Evolutionary conservation across 2,113 vertebrate species (phyloP), one percentile per base, ranked within the genome.

Genomic region (Rhodinocichla rosea): DNA sequence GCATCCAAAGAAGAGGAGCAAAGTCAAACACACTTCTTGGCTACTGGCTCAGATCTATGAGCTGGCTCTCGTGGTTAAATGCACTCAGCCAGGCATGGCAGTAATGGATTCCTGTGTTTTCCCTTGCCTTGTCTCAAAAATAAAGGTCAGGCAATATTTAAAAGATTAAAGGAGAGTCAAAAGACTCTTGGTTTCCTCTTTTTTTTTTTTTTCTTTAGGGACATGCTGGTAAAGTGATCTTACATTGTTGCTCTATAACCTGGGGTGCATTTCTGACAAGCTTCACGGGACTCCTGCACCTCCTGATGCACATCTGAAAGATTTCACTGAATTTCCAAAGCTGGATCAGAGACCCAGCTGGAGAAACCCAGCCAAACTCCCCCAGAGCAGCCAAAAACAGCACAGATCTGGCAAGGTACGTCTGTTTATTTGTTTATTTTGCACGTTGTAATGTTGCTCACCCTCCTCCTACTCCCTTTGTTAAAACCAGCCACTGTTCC

Each of bases 371-470:
- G 23, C 62, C 52, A 49, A 75, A 62, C 33, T 53, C 42, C 71
- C 26, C 7, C 37, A 10, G 24, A 55, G 35, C 85, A 78, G 56
- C 73, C 1, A 3, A 75, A 59, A 67, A 13, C 77, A 52, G 45
- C 53, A 7, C 21, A 35, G 28, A 53, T 22, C 42, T 50, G 74
- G 50, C 59, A 64, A 50, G 77, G 68, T 69, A 47, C 1, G 0
- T 23, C 71, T 88, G 32, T 37, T 71, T 90, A 33, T 76, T 87
- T 59, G 52, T 63, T 91, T 73, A 9, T 82, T 91, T 73, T 20
- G 28, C 47, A 26, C 5, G 0, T 49, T 30, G 35, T 49, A 50
- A 15, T 13, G 35, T 45, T 64, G 37, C 20, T 32, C 11, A 20
- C 70, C 33, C 65, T 60, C 83, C 89, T 83, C 77, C 89, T 69